Evolutionary conservation across 2,113 vertebrate genomes (phyloP), one percentile per base, ranked within the genome.

Genomic region (Alectura lathami): DNA sequence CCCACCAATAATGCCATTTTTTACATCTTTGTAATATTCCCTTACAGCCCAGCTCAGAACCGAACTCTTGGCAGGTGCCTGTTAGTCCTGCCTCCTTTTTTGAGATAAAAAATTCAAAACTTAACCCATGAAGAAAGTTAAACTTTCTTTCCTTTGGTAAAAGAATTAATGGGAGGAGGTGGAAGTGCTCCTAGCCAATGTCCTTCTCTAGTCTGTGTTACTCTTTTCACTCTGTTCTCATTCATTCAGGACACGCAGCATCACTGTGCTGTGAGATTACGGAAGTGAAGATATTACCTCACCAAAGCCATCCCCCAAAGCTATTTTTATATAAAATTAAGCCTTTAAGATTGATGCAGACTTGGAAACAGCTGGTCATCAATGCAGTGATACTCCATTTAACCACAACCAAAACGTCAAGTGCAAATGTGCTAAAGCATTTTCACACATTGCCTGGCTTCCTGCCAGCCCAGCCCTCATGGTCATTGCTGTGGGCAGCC

Each of bases 321-420:
- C 6, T 56, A 76, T 53, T 91, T 86, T 76, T 90, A 38, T 24
- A 63, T 22, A 57, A 89, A 93, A 92, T 63, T 50, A 89, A 89
- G 48, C 50, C 36, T 82, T 69, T 73, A 43, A 57, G 54, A 82
- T 36, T 30, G 29, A 77, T 74, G 47, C 48, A 76, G 67, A 57
- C 66, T n/a, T 66, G 74, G 67, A 95, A 95, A 70, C 74, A 86
- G 80, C 89, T 82, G 66, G 56, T 48, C 82, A 80, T 64, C 79
- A 24, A 7, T 17, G 51, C 69, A 27, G 22, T 1, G 1, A 40
- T 64, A 29, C 17, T 85, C 60, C 54, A 75, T 75, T 74, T 78
- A 69, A 79, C 36, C 48, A 76, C 79, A 62, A 47, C 11, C 70
- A 76, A 86, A 86, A 36, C 29, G n/a, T 17, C 83, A 57, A 91